Conservation (phyloP, 2,113 vertebrate species). For the Carassius auratus region DNA sequence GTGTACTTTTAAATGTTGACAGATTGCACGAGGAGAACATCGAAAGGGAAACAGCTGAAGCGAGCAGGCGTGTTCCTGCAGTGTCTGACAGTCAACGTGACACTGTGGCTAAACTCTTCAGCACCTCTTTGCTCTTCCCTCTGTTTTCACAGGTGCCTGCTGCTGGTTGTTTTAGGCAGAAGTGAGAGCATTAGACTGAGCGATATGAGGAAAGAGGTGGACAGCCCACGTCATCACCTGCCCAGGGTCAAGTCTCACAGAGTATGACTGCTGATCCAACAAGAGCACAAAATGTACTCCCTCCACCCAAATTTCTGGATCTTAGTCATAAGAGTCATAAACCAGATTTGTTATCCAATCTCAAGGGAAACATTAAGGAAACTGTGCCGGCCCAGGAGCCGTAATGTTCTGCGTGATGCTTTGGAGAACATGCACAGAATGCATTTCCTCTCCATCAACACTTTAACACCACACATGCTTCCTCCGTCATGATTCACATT, state of each 20-base stretch:
- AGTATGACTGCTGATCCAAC: constrained; percentile 14
- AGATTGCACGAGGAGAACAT: not conserved
- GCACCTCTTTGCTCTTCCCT: constrained; percentile 43
- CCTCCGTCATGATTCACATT: not conserved
- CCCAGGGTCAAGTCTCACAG: constrained; percentile 47
- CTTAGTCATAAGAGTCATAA: constrained; percentile 29
- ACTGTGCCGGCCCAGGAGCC: constrained; percentile 19
- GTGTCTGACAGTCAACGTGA: constrained; percentile 30
- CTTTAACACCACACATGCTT: constrained; percentile 17
- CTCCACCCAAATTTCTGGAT: constrained; percentile 23
- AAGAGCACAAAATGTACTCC: constrained; percentile 31
- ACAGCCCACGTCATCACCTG: constrained; percentile 50
- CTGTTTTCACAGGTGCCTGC: constrained; percentile 64
- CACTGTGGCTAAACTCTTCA: constrained; percentile 28
- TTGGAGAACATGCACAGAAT: constrained; percentile 15
- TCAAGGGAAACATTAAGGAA: constrained; percentile 54
- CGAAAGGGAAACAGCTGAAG: constrained; percentile 15
- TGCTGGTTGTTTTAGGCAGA: constrained; percentile 31
- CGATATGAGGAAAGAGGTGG: constrained; percentile 16
- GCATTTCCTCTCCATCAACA: constrained; percentile 42
- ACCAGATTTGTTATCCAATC: constrained; percentile 23
- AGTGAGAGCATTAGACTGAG: not conserved
- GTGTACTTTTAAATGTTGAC: not conserved
- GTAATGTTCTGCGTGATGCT: constrained; percentile 36
- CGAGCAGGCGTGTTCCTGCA: constrained; percentile 25